Base-by-base conservation (phyloP, 2,113 vertebrate genomes). In the Illadopsis cleaveri region DNA sequence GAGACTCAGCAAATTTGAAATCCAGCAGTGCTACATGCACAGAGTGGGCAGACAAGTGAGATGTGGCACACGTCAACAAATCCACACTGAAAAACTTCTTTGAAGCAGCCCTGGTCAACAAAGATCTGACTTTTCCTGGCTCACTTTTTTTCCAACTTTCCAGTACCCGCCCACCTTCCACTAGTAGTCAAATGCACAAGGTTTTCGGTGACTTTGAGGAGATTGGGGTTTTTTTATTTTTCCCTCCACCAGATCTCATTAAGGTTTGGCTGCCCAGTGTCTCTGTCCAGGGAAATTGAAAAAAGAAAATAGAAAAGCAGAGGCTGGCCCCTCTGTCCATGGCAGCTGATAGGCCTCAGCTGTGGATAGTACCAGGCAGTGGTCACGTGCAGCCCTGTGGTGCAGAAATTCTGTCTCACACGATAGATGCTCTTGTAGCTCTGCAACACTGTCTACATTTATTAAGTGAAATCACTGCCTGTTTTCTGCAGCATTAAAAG, bases 401-500 rank as follows among this genome's bases (percentile, higher is more conserved):
- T 40, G n/a, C 37, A 81, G 79, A 89, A 94, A 78, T 60, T 50
- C 53, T 77, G 51, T 54, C 75, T 56, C 23, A n/a, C 42, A 91
- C 48, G 8, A 90, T 54, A 65, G 50, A 93, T 38, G 65, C 48
- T 33, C 57, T 18, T 62, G 54, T 22, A 86, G 75, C 24, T 82
- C 82, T 10, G 2, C 66, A 66, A 58, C 47, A 90, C 71, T 90
- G 87, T 86, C 85, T 54, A 40, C 75, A 73, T 88, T 93, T 94
- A 83, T 92, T 91, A 92, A 90, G 72, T 71, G 48, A 86, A 86
- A 94, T 80, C 71, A 58, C 85, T 90, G 50, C 66, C 51, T 87
- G 54, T 47, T 95, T 91, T 88, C 75, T 90, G 38, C 75, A 86
- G 85, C 71, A 62, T 96, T 96, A 68, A 86, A 96, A 94, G 82